These are phyloP conservation scores for Pristionchus mayeri DNA, from an alignment of 2,888 invertebrate genomes.

Conservation along the genomic window DNA sequence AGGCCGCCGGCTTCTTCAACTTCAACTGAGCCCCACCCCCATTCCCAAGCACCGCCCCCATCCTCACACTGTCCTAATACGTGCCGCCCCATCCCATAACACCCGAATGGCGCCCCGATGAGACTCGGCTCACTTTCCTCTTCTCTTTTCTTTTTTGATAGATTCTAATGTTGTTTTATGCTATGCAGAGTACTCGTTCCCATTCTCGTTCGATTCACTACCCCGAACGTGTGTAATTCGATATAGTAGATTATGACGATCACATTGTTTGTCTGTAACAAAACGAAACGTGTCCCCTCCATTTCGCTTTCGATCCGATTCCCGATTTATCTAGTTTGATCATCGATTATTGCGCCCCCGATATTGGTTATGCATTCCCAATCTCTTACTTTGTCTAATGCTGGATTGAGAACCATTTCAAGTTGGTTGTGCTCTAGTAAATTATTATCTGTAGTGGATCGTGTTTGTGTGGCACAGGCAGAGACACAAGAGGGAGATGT, in stretches of 20 bases:
- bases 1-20: neutral
- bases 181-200: slow-evolving; percentile 4
- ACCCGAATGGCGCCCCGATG: neutral
- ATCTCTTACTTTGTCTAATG: neutral
- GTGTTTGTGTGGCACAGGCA: too few species aligned
- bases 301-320: neutral
- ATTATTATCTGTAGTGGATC: neutral
- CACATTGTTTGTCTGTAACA: neutral
- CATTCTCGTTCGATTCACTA: too few species aligned
- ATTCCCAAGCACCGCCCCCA: neutral
- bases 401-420: neutral
- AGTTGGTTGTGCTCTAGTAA: slow-evolving; percentile 6
- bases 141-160: slow-evolving; percentile 36
- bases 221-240: neutral
- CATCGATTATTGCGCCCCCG: neutral
- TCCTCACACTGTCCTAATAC: neutral
- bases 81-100: neutral
- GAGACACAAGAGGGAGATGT: neutral
- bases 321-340: neutral
- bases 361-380: neutral
- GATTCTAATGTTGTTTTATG: slow-evolving; percentile 43
- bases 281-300: neutral
- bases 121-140: neutral
- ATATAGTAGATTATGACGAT: neutral
- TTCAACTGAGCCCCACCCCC: slow-evolving; percentile 8